phyloP scores from a whole-genome alignment of 35 echinoderm and acorn worm genomes.

The Acanthaster planci region DNA sequence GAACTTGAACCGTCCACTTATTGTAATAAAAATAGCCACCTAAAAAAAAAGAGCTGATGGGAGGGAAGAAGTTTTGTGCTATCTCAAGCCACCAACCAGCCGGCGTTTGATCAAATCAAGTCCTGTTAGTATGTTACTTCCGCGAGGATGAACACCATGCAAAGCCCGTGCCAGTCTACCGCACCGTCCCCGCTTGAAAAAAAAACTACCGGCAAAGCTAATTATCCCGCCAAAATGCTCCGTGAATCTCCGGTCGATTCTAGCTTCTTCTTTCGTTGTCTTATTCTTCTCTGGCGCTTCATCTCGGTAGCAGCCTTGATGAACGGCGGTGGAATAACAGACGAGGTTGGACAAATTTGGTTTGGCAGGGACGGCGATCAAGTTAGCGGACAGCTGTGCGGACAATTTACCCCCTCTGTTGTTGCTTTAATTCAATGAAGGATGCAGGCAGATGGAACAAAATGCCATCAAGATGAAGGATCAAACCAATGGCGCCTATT shows the following conservation, averaged over 20 bases:
- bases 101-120: not conserved
- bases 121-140: slow-evolving; percentile 1
- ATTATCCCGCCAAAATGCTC: slow-evolving; percentile 6
- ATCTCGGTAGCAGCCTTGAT: slow-evolving; percentile 22
- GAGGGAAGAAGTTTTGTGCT: not conserved
- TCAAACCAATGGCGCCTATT: slow-evolving; percentile 5
- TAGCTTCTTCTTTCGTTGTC: too few species aligned
- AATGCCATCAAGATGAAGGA: slow-evolving; percentile 14
- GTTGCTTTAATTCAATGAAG: not conserved
- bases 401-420: slow-evolving; percentile 17
- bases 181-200: slow-evolving; percentile 1
- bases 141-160: not conserved
- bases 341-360: slow-evolving; percentile 7
- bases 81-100: not conserved
- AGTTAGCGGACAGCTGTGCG: slow-evolving; percentile 14
- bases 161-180: not conserved
- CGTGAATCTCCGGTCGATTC: slow-evolving; percentile 10
- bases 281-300: not conserved
- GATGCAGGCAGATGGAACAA: slow-evolving; percentile 5
- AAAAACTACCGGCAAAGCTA: not conserved
- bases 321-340: not conserved
- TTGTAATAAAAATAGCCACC: not conserved
- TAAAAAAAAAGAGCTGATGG: not conserved
- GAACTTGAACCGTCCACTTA: not conserved
- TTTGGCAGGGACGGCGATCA: not conserved